Conservation (phyloP, 2,797 vertebrate genomes). For the Sebastes kiyomatsui region DNA sequence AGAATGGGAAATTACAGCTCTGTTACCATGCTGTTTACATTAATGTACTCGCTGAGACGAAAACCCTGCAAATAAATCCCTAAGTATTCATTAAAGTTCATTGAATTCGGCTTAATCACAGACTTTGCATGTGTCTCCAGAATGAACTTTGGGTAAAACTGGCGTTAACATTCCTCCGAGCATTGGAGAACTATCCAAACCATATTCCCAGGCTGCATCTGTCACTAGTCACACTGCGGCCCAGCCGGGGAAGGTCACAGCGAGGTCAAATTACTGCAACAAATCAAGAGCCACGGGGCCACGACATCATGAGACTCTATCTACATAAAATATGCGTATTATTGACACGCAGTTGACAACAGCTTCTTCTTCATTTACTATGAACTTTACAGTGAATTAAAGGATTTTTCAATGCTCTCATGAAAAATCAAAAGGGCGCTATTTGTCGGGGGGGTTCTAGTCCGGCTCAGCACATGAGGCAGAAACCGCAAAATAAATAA, state of each 20-base stretch:
- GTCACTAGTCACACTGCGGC: constrained; percentile 70
- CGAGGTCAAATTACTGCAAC: constrained; percentile 70
- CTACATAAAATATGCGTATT: constrained; percentile 58
- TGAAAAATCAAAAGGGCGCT: constrained; percentile 30
- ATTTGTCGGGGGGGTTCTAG: constrained; percentile 55
- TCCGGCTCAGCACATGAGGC: constrained; percentile 67
- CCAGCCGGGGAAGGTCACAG: constrained; percentile 65
- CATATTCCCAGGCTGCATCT: constrained; percentile 77
- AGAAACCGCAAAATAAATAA: constrained; percentile 71
- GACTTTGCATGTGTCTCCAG: constrained; percentile 69
- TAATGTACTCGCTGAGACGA: constrained; percentile 70
- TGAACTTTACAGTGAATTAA: constrained; percentile 32
- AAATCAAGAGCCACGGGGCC: constrained; percentile 55
- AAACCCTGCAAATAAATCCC: constrained; percentile 72
- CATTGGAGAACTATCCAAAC: constrained; percentile 63
- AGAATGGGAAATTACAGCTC: constrained; percentile 84
- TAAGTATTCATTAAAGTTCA: constrained; percentile 79
- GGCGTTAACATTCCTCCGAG: constrained; percentile 60
- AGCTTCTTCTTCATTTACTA: constrained; percentile 47
- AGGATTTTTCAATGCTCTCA: constrained; percentile 8
- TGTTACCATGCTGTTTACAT: constrained; percentile 75
- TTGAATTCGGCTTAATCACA: constrained; percentile 78
- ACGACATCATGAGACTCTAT: constrained; percentile 44
- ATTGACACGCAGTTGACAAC: constrained; percentile 44
- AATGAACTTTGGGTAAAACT: constrained; percentile 74